These are phyloP conservation scores for Ammodytes dubius DNA, from an alignment of 2,113 vertebrate genomes.

Conservation along the genomic window DNA sequence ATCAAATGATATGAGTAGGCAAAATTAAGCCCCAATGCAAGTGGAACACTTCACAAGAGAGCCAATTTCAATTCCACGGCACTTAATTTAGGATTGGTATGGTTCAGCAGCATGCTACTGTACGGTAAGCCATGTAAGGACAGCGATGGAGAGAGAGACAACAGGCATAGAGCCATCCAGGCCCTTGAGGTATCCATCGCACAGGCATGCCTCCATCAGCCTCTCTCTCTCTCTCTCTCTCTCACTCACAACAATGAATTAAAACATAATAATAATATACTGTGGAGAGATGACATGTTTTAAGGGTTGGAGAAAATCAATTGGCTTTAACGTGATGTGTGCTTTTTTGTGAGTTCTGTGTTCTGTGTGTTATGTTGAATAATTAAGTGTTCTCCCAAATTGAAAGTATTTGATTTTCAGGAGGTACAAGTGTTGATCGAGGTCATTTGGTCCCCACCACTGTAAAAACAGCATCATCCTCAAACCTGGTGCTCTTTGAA, in stretches of 20 bases:
- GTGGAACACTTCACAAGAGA: constrained; percentile 85
- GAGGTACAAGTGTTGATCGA: background rate
- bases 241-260: constrained; percentile 52
- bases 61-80: constrained; percentile 82
- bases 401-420: constrained; percentile 5
- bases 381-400: background rate
- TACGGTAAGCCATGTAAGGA: constrained; percentile 69
- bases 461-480: constrained; percentile 9
- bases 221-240: constrained; percentile 16
- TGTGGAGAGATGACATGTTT: constrained; percentile 53
- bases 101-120: constrained; percentile 73
- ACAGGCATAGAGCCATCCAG: constrained; percentile 60
- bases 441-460: background rate
- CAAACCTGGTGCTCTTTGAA: constrained; percentile 75
- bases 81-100: constrained; percentile 84
- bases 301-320: constrained; percentile 40
- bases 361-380: background rate
- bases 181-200: constrained; percentile 72
- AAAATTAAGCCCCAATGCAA: constrained; percentile 84
- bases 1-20: constrained; percentile 84
- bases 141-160: constrained; percentile 62
- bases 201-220: constrained; percentile 47
- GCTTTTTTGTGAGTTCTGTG: background rate
- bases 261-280: constrained; percentile 70
- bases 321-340: constrained; percentile 15